Conservation (phyloP, 2,113 vertebrate genomes). For the Archocentrus centrarchus region DNA sequence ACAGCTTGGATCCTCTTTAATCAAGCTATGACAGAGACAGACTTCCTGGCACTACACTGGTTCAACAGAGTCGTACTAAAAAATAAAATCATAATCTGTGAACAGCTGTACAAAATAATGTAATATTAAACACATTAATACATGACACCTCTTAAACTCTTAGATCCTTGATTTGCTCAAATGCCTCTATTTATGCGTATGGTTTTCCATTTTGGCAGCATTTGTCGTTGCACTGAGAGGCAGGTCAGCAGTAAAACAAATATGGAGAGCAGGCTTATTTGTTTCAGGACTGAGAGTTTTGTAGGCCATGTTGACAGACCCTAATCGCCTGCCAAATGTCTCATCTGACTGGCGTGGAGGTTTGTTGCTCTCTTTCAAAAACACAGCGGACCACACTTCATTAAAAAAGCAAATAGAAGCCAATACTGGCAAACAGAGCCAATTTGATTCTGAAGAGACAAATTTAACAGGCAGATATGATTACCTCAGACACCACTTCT, state of each 20-base stretch:
- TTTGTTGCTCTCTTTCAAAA: slow-evolving; percentile 57
- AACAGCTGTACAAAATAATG: background rate
- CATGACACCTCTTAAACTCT: background rate
- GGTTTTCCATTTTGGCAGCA: slow-evolving; percentile 6
- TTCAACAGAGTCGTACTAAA: background rate
- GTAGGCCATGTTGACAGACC: slow-evolving; percentile 61
- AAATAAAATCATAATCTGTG: background rate
- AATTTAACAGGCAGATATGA: slow-evolving; percentile 68
- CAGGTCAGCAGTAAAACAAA: slow-evolving; percentile 61
- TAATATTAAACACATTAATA: background rate
- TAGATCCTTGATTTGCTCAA: background rate
- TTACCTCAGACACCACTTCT: slow-evolving; percentile 62
- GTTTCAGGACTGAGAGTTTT: slow-evolving; percentile 46
- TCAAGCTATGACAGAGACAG: background rate
- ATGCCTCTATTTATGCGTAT: background rate
- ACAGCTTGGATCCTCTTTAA: background rate
- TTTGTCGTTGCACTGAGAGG: slow-evolving; percentile 47
- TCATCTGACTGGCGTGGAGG: slow-evolving; percentile 61
- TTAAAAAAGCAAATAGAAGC: slow-evolving; percentile 56
- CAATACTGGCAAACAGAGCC: slow-evolving; percentile 43
- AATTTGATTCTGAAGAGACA: slow-evolving; percentile 54
- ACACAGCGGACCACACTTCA: slow-evolving; percentile 48
- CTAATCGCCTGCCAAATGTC: slow-evolving; percentile 62
- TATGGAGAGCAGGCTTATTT: slow-evolving; percentile 42
- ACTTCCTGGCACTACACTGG: background rate